phyloP scores from a whole-genome alignment of 92 coral and sea anemone genomes.

The Virgularia gustaviana region DNA sequence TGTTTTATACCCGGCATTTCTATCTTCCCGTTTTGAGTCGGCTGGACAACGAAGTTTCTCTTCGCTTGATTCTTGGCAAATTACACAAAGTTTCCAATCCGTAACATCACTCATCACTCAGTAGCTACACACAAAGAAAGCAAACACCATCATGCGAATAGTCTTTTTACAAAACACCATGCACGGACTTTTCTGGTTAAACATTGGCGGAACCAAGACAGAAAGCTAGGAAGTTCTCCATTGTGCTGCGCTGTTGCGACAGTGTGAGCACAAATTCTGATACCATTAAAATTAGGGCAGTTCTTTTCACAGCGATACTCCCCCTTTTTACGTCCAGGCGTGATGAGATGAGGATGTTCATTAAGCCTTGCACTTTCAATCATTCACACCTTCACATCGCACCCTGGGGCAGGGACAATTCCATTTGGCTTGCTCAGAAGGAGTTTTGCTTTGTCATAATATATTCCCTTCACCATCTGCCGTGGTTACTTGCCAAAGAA shows the following conservation, averaged over 20 bases:
- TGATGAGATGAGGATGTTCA: slow-evolving; percentile 32
- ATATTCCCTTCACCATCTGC: slow-evolving; percentile 20
- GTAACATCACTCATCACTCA: no score
- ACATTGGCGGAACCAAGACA: not conserved
- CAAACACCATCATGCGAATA: no score
- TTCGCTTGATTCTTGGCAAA: slow-evolving; percentile 29
- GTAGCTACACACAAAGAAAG: no score
- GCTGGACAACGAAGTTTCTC: slow-evolving; percentile 36
- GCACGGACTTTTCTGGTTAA: no score
- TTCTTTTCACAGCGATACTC: slow-evolving; percentile 31
- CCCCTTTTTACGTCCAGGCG: slow-evolving; percentile 38
- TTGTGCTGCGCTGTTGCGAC: slow-evolving; percentile 34
- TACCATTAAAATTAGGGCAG: slow-evolving; percentile 32
- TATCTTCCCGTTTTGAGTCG: slow-evolving; percentile 20
- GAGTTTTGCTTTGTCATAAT: slow-evolving; percentile 14
- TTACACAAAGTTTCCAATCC: slow-evolving; percentile 42
- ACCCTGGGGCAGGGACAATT: slow-evolving; percentile 26
- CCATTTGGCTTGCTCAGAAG: slow-evolving; percentile 11
- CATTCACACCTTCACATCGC: slow-evolving; percentile 2
- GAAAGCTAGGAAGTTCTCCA: slow-evolving; percentile 23
- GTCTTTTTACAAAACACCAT: no score
- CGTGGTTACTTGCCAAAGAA: slow-evolving; percentile 22
- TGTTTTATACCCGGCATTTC: slow-evolving; percentile 3
- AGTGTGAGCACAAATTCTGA: slow-evolving; percentile 25
- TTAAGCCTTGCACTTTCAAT: slow-evolving; percentile 16